These are phyloP conservation scores for Scrobipalpa atriplicella DNA, from an alignment of 2,888 invertebrate genomes.

Conservation along the genomic window DNA sequence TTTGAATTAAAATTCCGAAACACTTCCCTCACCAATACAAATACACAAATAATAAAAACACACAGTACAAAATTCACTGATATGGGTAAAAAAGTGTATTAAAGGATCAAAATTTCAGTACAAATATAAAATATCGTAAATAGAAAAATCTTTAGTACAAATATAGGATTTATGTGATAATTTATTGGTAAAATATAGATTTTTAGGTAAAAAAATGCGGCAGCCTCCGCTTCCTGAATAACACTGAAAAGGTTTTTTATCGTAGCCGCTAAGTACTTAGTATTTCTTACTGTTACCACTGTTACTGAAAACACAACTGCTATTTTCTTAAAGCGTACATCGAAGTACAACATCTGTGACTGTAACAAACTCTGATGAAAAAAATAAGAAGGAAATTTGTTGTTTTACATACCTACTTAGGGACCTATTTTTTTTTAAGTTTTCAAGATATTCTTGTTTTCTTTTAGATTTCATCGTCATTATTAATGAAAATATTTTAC, in stretches of 20 bases:
- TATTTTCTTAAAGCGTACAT: not conserved
- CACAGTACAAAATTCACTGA: slow-evolving; percentile 17
- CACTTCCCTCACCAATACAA: slow-evolving; percentile 3
- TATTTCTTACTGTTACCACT: slow-evolving; percentile 18
- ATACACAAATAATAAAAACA: slow-evolving; percentile 17
- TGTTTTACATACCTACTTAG: too few relatives aligned
- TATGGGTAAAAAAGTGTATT: slow-evolving; percentile 27
- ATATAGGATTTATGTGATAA: slow-evolving; percentile 43
- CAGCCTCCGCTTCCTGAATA: slow-evolving; percentile 41
- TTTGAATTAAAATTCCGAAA: not conserved
- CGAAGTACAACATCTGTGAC: too few relatives aligned
- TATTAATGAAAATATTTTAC: too few relatives aligned
- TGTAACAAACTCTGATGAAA: too few relatives aligned
- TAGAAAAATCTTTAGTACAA: slow-evolving; percentile 51
- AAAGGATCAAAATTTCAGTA: slow-evolving; percentile 38
- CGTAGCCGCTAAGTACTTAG: slow-evolving; percentile 14
- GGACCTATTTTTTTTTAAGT: too few relatives aligned
- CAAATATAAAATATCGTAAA: slow-evolving; percentile 26
- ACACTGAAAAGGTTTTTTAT: slow-evolving; percentile 49
- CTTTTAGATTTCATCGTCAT: too few relatives aligned
- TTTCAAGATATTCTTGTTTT: too few relatives aligned
- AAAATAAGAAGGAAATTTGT: too few relatives aligned
- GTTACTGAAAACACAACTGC: not conserved
- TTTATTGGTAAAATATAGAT: slow-evolving; percentile 42
- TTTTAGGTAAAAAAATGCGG: slow-evolving; percentile 47